Base-by-base conservation (phyloP, 2,888 invertebrate species). In the Lasiommata megera region DNA sequence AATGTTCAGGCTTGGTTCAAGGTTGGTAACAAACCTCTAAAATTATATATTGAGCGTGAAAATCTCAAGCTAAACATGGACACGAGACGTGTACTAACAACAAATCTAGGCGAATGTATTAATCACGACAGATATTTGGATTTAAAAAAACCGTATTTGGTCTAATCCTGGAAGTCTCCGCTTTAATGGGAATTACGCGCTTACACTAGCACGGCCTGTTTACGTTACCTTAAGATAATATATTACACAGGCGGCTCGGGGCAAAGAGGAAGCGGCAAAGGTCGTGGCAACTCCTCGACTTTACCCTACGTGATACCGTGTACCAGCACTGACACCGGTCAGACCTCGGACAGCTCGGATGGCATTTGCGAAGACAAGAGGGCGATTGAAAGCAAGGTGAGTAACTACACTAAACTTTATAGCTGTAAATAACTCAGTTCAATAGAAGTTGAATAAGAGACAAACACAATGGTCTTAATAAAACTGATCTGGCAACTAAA, bases 251-350 rank as follows among this genome's bases (percentile, higher is more conserved):
- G 79, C 31, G 74, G 77, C 28, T 67, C 79, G 64, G 88, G 89
- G 56, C 82, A 80, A 57, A 76, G 91, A 38, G 90, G 89, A 8
- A 71, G 87, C 56, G 88, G 91, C 40, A 91, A 91, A 55, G 91
- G 90, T 0, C 80, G 91, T 1, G 84, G 88, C 37, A 76, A 76
- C 29, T 79, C 78, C 1, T 74, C 88, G 0, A 90, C 91, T 6
- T 70, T 91, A 62, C 91, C 91, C 1, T 91, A 91, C 69, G 87
- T 91, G 23, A 86, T 91, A 34, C 91, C 90, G 1, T 89, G 89
- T 67, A 88, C 88, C 9, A 82, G 78, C 62, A 74, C 76, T 9
- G 89, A 88, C 69, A 70, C 83, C 0, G 89, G 89, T 0, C 89
- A 88, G 63, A 84, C 86, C 3, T 88, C 88, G 1, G 88, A 89